phyloP scores from a whole-genome alignment of 2,797 vertebrate genomes.

The Sarcoramphus papa region DNA sequence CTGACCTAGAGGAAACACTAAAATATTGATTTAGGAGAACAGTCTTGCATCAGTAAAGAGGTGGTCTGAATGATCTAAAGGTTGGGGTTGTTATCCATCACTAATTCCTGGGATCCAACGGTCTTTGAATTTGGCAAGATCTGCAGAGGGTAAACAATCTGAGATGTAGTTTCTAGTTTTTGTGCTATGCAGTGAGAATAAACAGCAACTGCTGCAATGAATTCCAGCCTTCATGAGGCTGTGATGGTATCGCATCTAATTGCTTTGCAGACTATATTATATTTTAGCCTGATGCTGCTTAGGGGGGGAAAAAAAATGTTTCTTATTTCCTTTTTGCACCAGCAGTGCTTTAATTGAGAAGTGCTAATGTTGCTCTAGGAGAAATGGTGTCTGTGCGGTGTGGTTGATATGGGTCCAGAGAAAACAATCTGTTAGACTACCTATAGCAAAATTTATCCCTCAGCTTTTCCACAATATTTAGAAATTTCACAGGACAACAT shows the following conservation, averaged over 20 bases:
- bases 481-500: background rate
- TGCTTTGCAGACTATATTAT: background rate
- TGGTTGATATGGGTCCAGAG: background rate
- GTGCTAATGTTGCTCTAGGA: background rate
- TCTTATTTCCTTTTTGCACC: background rate
- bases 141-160: background rate
- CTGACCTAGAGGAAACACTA: constrained; percentile 6
- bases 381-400: background rate
- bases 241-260: background rate
- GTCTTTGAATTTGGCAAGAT: background rate
- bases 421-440: background rate
- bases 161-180: background rate
- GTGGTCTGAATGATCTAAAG: background rate
- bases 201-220: background rate
- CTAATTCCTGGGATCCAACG: background rate
- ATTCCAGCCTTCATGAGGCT: background rate
- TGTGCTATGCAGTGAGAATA: background rate
- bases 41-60: background rate
- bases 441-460: background rate
- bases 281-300: background rate
- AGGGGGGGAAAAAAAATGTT: background rate
- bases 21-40: constrained; percentile 23
- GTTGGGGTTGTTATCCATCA: background rate
- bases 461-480: background rate
- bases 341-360: background rate